phyloP scores from a whole-genome alignment of 1,140 invertebrate genomes.

The Pseudomyrmex dendroicus region DNA sequence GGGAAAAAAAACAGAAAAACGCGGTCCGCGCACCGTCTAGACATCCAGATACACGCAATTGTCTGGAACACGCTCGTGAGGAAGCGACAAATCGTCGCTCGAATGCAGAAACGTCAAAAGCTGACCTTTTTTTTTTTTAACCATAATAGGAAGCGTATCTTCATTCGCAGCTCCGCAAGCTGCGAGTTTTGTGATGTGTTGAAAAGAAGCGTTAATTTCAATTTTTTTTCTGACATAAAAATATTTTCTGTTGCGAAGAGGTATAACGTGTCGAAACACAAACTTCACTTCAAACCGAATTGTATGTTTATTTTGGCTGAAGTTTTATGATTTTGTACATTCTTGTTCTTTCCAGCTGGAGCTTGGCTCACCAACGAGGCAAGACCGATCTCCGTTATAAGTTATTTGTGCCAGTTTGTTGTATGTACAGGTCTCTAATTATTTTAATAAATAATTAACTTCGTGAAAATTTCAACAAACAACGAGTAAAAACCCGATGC shows the following conservation, averaged over 20 bases:
- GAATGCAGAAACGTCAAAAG: conserved; percentile 65
- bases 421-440: too few relatives aligned
- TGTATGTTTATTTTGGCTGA: not conserved
- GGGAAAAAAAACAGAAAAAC: conserved; percentile 68
- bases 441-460: too few relatives aligned
- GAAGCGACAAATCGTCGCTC: conserved; percentile 64
- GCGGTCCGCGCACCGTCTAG: conserved; percentile 75
- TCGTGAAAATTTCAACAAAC: too few relatives aligned
- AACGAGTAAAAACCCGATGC: too few relatives aligned
- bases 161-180: conserved; percentile 19
- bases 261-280: not conserved
- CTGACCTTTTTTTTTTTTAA: conserved; percentile 50
- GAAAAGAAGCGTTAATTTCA: not conserved
- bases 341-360: too few relatives aligned
- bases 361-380: too few relatives aligned
- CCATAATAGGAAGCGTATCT: conserved; percentile 53
- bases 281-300: not conserved
- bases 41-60: conserved; percentile 81
- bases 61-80: conserved; percentile 75
- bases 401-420: too few relatives aligned
- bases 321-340: too few relatives aligned
- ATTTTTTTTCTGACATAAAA: not conserved
- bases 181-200: not conserved
- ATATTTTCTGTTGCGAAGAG: not conserved
- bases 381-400: too few relatives aligned